Base-by-base conservation (phyloP, 2,113 vertebrate genomes). In the Axis porcinus region DNA sequence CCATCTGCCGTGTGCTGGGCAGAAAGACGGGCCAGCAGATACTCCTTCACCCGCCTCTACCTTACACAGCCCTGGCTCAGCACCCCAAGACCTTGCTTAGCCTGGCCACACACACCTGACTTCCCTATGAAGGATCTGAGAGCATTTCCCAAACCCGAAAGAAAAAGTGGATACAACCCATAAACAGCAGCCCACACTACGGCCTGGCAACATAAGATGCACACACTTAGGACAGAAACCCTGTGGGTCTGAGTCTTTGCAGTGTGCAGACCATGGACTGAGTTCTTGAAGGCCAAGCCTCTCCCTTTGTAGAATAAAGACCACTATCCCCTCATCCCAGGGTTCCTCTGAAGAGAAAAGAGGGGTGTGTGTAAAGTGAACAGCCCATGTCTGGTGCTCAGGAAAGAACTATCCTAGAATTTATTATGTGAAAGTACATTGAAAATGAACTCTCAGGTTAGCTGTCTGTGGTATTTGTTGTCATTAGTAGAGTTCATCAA, bases 1-100 rank as follows among this genome's bases (percentile, higher is more conserved):
- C 98, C 97, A 98, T 96, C 97, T 98, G 96, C 91, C 45, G 6
- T 36, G 82, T 54, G 5, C 74, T 43, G 23, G 40, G 55, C 62
- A 82, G 19, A 74, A 62, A 62, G 43, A 27, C 0, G 0, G 55
- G 82, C 83, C 52, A 50, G 36, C 67, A 92, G 78, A 84, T 93
- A 16, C 27, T 4, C 40, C 78, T 45, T 45, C 36, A 93, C 85
- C 94, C 43, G 89, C 36, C 36, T 83, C 67, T 13, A 14, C 62
- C 76, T 70, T 33, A n/a, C 16, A 7, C 54, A 17, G 14, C 33
- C 23, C 28, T 47, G 52, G 57, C 57, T 50, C 60, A 27, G 30
- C 30, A n/a, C 43, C 28, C 21, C 52, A 21, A 36, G 45, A 15
- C 21, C 8, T 79, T 40, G 10, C 25, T 58, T 2, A 52, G 17